Evolutionary conservation across 2,888 invertebrate species (phyloP).

Genomic region (Metopia argyrocephala): DNA sequence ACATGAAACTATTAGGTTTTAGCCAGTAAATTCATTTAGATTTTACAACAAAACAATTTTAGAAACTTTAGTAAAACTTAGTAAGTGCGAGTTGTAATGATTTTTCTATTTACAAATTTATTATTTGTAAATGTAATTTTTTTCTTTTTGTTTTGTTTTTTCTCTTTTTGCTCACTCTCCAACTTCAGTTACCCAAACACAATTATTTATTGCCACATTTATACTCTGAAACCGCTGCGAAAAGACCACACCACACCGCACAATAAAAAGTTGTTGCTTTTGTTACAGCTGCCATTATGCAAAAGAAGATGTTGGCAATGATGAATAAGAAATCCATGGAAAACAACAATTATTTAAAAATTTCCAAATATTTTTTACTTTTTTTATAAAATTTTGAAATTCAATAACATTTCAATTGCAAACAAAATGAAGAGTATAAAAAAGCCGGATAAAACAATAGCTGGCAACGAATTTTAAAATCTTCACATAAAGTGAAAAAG

Average conservation of each 20-base stretch:
- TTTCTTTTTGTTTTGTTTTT: slow-evolving; percentile 9
- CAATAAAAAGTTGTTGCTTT: slow-evolving; percentile 19
- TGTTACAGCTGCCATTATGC: neutral
- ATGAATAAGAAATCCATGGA: slow-evolving; percentile 10
- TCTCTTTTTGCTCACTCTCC: neutral
- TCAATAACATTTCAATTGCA: slow-evolving; percentile 29
- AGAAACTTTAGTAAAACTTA: neutral
- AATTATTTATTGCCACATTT: slow-evolving; percentile 48
- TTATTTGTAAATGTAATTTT: slow-evolving; percentile 18
- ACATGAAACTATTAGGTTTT: neutral
- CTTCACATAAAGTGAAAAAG: no score
- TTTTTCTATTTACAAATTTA: slow-evolving; percentile 17
- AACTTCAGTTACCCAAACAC: slow-evolving; percentile 35
- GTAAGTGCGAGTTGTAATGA: neutral
- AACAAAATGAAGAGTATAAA: neutral
- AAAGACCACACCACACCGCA: neutral
- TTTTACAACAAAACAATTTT: slow-evolving; percentile 43
- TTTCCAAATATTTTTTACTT: neutral
- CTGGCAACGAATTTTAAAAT: neutral
- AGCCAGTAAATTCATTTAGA: slow-evolving; percentile 6
- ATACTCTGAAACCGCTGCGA: slow-evolving; percentile 27
- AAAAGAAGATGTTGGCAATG: neutral
- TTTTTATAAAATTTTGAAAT: slow-evolving; percentile 30
- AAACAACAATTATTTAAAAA: slow-evolving; percentile 31
- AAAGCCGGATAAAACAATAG: neutral